Conservation (phyloP, 2,113 vertebrate species). For the Sterrhoptilus dennistouni region DNA sequence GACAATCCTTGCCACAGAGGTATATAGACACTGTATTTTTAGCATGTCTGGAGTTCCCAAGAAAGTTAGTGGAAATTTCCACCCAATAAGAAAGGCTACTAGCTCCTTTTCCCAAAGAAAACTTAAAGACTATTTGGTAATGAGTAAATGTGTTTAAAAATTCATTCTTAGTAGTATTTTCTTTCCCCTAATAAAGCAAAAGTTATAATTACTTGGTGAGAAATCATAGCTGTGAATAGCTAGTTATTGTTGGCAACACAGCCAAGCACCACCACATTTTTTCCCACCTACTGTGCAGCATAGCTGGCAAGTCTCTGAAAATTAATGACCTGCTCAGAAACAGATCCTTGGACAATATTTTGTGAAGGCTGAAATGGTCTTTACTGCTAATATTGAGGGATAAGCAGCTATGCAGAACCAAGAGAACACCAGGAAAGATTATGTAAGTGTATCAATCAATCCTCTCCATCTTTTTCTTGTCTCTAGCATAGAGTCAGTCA, state of each 20-base stretch:
- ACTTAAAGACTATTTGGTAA: neutral
- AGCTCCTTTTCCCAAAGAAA: neutral
- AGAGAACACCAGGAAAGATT: neutral
- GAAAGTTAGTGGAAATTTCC: neutral
- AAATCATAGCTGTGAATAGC: slow-evolving; percentile 33
- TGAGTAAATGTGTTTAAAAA: neutral
- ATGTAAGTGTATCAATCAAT: neutral
- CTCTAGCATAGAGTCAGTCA: neutral
- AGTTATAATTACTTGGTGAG: slow-evolving; percentile 32
- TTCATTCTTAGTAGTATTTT: slow-evolving; percentile 8
- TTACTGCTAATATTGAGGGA: neutral
- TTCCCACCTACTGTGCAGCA: neutral
- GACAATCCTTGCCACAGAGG: neutral
- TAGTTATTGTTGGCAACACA: slow-evolving; percentile 43
- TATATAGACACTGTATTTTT: neutral
- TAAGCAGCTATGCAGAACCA: neutral
- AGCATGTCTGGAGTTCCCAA: neutral
- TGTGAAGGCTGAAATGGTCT: neutral
- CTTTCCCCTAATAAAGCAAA: neutral
- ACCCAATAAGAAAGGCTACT: neutral
- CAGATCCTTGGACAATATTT: neutral
- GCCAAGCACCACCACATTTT: slow-evolving; percentile 14
- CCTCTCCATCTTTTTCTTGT: neutral
- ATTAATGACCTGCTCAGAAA: slow-evolving; percentile 9
- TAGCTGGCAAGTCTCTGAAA: neutral